Evolutionary conservation across 2,113 vertebrate species (phyloP).

Genomic region (Psophia crepitans): DNA sequence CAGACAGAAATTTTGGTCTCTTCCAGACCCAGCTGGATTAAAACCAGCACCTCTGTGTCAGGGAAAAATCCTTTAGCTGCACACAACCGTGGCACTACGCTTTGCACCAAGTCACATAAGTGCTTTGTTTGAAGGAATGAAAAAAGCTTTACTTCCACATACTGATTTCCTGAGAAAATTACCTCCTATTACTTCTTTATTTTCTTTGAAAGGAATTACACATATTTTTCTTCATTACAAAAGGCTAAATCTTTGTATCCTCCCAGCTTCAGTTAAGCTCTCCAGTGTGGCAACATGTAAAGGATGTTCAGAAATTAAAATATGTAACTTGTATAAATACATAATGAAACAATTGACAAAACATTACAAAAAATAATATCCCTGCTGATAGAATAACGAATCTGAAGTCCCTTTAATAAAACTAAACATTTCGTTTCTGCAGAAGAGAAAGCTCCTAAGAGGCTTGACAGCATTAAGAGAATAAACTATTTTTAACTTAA

Average conservation of each 20-base stretch:
- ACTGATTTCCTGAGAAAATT: not conserved
- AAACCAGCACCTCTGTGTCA: not conserved
- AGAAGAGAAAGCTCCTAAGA: slow-evolving; percentile 7
- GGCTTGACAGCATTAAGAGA: slow-evolving; percentile 16
- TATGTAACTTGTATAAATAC: slow-evolving; percentile 21
- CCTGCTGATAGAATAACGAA: not conserved
- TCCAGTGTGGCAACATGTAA: not conserved
- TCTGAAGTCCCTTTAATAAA: slow-evolving; percentile 8
- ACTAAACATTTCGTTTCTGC: slow-evolving; percentile 7
- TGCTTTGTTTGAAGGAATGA: not conserved
- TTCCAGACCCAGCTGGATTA: not conserved
- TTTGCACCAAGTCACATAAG: not conserved
- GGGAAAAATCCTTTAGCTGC: not conserved
- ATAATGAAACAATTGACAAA: slow-evolving; percentile 46
- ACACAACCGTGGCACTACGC: not conserved
- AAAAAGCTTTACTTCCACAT: not conserved
- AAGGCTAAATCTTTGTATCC: slow-evolving; percentile 1
- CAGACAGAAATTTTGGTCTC: not conserved
- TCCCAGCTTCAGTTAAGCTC: slow-evolving; percentile 5
- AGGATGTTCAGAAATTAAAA: slow-evolving; percentile 42
- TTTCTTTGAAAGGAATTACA: slow-evolving; percentile 26
- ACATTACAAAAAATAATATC: slow-evolving; percentile 12
- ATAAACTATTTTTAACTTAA: slow-evolving; percentile 37
- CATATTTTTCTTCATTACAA: slow-evolving; percentile 21
- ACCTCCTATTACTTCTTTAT: not conserved